Conservation (phyloP, 2,888 invertebrate genomes). For the Lepidonotus clava region DNA sequence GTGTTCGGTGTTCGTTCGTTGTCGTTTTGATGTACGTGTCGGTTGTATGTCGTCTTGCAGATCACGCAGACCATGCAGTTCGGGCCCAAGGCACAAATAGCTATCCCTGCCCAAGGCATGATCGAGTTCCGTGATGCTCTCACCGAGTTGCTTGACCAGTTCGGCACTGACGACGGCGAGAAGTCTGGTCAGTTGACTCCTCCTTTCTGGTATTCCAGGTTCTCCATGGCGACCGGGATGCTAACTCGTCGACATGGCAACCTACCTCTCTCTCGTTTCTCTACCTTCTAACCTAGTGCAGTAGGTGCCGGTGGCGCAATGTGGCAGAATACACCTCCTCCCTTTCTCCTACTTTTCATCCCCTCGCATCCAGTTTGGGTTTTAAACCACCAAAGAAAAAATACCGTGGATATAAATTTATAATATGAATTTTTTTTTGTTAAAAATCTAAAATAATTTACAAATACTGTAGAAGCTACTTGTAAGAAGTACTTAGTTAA, state of each 20-base stretch:
- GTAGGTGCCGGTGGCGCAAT: slow-evolving; percentile 10
- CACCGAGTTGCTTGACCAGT: slow-evolving; percentile 85
- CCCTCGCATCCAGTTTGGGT: background rate
- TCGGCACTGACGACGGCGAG: slow-evolving; percentile 78
- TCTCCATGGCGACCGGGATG: slow-evolving; percentile 26
- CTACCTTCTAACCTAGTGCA: slow-evolving; percentile 20
- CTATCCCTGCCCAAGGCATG: slow-evolving; percentile 99
- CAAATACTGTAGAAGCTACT: too few relatives aligned
- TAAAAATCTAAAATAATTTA: too few relatives aligned
- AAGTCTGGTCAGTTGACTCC: slow-evolving; percentile 54
- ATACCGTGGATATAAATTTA: too few relatives aligned
- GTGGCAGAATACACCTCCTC: background rate
- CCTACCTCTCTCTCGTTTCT: slow-evolving; percentile 42
- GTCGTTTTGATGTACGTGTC: slow-evolving; percentile 13
- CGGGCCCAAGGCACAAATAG: slow-evolving; percentile 89
- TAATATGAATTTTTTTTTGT: too few relatives aligned
- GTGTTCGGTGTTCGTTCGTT: background rate
- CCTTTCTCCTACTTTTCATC: background rate
- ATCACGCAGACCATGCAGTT: slow-evolving; percentile 94
- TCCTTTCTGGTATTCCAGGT: slow-evolving; percentile 49
- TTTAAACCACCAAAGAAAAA: too few relatives aligned
- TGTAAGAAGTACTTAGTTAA: too few relatives aligned
- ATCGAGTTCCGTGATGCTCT: slow-evolving; percentile 98
- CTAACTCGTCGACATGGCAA: slow-evolving; percentile 33
- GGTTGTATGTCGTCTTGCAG: slow-evolving; percentile 68